phyloP scores from a whole-genome alignment of 2,888 invertebrate genomes.

The Buathra laborator region DNA sequence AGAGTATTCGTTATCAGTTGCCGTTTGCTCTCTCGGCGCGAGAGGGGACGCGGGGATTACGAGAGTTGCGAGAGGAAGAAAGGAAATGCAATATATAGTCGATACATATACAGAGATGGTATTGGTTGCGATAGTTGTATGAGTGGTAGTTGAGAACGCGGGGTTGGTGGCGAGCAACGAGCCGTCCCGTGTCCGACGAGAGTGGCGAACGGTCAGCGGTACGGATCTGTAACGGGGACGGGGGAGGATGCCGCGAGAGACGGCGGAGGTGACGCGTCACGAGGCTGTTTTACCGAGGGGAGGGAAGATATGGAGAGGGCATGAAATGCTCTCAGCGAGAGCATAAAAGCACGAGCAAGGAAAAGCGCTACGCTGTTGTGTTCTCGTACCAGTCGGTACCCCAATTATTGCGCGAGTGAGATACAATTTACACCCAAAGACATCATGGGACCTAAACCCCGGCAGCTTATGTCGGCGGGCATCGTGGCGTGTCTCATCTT shows the following conservation, averaged over 20 bases:
- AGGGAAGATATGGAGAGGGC: constrained; percentile 67
- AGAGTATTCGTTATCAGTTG: background rate
- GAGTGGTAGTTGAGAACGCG: background rate
- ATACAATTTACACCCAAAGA: constrained; percentile 69
- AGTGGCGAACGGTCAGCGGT: background rate
- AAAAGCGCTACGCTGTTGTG: constrained; percentile 83
- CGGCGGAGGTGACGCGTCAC: constrained; percentile 46
- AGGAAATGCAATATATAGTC: background rate
- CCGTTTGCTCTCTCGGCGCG: background rate
- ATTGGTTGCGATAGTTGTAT: background rate
- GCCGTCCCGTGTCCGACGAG: background rate
- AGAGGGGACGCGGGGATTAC: background rate
- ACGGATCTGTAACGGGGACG: constrained; percentile 7
- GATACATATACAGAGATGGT: background rate
- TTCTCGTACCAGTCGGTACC: constrained; percentile 77
- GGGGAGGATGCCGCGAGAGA: constrained; percentile 3
- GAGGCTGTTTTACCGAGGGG: constrained; percentile 37
- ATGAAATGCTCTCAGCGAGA: constrained; percentile 76
- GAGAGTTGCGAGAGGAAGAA: constrained; percentile 17
- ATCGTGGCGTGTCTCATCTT: constrained; percentile 77
- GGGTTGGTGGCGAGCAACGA: constrained; percentile 1
- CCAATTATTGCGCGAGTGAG: constrained; percentile 68
- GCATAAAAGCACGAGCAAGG: constrained; percentile 83
- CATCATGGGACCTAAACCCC: constrained; percentile 82
- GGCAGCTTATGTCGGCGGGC: constrained; percentile 80